Percentiles rank a stretch among this genome's conserved stretches.
Evolutionary conservation across 1,140 invertebrate species (phyloP).

Genomic region (Drosophila kurseongensis): DNA sequence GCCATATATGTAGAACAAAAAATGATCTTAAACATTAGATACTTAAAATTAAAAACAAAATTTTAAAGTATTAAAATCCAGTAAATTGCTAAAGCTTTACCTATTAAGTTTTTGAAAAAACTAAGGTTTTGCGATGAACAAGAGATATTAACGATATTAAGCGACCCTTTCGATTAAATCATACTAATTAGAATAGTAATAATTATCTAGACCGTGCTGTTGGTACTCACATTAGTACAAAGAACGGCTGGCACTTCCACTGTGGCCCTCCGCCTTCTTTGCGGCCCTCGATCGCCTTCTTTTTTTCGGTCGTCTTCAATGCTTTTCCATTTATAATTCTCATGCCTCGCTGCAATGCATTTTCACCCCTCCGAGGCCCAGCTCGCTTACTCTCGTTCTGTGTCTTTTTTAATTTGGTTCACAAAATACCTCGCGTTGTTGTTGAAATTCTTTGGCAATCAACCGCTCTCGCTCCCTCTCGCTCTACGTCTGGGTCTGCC

Average conservation of each 20-base stretch:
- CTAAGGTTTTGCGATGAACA: no score
- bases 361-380: slow-evolving; percentile 33
- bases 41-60: no score
- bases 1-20: no score
- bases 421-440: slow-evolving; percentile 80
- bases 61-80: no score
- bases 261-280: slow-evolving; percentile 15
- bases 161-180: no score
- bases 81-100: no score
- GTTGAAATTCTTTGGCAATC: slow-evolving; percentile 81
- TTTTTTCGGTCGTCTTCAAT: slow-evolving; percentile 41
- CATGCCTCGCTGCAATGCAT: slow-evolving; percentile 76
- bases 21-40: no score
- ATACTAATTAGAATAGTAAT: no score
- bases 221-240: slow-evolving; percentile 1
- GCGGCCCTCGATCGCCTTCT: slow-evolving; percentile 17
- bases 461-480: slow-evolving; percentile 5
- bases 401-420: slow-evolving; percentile 83
- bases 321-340: slow-evolving; percentile 80
- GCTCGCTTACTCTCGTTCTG: slow-evolving; percentile 32
- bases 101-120: no score
- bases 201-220: slow-evolving; percentile 2
- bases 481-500: slow-evolving; percentile 1
- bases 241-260: slow-evolving; percentile 38
- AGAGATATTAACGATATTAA: no score